Evolutionary conservation across 2,797 vertebrate species (phyloP).

Genomic region (Smutsia gigantea): DNA sequence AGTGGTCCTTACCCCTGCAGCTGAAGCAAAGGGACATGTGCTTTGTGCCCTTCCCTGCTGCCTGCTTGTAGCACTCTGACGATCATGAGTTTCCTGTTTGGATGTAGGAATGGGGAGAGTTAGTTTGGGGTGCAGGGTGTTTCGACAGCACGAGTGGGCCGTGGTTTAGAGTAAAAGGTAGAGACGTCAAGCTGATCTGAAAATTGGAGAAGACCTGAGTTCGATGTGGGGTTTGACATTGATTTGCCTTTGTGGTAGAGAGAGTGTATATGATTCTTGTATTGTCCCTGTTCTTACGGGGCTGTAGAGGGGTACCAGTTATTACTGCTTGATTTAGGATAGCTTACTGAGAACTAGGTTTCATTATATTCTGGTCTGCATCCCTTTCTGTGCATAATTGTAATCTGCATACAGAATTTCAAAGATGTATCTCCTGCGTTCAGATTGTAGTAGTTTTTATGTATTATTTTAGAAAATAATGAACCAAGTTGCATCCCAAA

Average conservation of each 20-base stretch:
- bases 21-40: not conserved
- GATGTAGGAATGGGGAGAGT: not conserved
- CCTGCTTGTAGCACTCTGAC: not conserved
- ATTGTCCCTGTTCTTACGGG: fast-evolving
- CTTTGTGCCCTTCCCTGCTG: no score
- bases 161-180: not conserved
- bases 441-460: not conserved
- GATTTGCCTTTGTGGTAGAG: not conserved
- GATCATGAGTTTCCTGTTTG: not conserved
- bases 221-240: no score
- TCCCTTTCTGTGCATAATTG: not conserved
- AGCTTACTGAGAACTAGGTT: fast-evolving
- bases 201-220: not conserved
- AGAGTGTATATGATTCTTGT: no score
- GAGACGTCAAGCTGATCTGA: not conserved
- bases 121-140: not conserved
- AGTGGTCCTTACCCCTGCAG: not conserved
- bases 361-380: fast-evolving
- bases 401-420: not conserved
- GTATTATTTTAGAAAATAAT: not conserved
- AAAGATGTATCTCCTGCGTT: not conserved
- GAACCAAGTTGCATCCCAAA: not conserved
- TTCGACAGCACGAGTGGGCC: not conserved
- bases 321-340: fast-evolving
- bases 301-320: fast-evolving